These are phyloP conservation scores for Strigamia transsilvanica DNA, from an alignment of 2,888 invertebrate genomes.

Conservation along the genomic window DNA sequence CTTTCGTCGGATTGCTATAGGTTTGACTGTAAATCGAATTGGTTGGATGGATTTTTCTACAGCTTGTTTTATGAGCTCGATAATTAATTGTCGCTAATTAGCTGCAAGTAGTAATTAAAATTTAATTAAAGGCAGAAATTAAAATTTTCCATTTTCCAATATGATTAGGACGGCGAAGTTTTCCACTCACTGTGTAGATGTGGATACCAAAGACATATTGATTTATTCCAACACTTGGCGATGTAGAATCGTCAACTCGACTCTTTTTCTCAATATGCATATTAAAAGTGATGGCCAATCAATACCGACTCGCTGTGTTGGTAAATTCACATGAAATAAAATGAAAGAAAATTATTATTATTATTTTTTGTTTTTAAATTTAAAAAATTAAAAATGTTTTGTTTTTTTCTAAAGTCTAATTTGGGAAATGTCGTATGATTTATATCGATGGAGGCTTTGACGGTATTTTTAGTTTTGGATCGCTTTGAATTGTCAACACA, in stretches of 20 bases:
- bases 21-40: constrained; percentile 57
- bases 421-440: not conserved
- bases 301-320: not conserved
- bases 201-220: constrained; percentile 36
- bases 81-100: constrained; percentile 58
- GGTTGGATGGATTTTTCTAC: constrained; percentile 56
- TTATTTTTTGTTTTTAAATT: too few species aligned
- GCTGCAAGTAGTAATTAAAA: constrained; percentile 58
- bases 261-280: constrained; percentile 44
- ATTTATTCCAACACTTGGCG: not conserved
- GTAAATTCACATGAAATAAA: not conserved
- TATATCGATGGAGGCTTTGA: not conserved
- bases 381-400: too few species aligned
- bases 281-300: constrained; percentile 33
- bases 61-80: constrained; percentile 57
- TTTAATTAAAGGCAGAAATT: constrained; percentile 58
- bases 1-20: constrained; percentile 52
- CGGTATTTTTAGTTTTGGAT: constrained; percentile 30
- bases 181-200: not conserved
- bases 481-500: constrained; percentile 36
- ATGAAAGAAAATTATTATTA: not conserved
- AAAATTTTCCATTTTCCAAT: constrained; percentile 56
- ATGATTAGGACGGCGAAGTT: constrained; percentile 52
- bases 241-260: constrained; percentile 41
- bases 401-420: too few species aligned